These are phyloP conservation scores for Xenus cinereus DNA, from an alignment of 2,113 vertebrate species.

Conservation along the genomic window DNA sequence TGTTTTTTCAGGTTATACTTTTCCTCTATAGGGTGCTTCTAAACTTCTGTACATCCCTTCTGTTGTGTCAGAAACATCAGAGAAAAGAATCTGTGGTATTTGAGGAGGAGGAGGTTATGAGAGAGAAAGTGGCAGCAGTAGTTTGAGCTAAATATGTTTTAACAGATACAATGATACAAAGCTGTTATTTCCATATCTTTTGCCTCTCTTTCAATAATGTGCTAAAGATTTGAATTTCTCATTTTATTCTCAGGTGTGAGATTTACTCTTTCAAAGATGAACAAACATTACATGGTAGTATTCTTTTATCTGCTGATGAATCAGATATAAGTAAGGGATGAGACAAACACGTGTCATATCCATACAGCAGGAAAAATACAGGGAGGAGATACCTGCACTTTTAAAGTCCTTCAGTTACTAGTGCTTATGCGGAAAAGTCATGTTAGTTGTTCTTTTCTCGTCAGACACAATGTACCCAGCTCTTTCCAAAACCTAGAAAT, in stretches of 20 bases:
- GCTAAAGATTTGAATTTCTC: neutral
- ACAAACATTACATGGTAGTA: neutral
- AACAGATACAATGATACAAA: neutral
- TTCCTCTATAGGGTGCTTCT: neutral
- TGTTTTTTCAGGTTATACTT: neutral
- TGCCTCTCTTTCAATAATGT: neutral
- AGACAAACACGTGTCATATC: neutral
- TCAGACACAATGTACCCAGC: neutral
- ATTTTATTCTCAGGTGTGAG: fast-evolving
- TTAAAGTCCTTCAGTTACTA: neutral
- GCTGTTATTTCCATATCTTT: neutral
- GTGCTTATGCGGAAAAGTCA: neutral
- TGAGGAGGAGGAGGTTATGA: neutral
- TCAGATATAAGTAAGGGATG: neutral
- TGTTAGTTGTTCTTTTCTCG: neutral
- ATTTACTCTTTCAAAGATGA: neutral
- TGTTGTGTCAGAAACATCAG: neutral
- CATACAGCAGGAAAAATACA: neutral
- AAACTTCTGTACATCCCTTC: neutral
- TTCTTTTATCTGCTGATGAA: neutral
- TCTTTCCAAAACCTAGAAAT: neutral
- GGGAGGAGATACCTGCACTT: neutral
- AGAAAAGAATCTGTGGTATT: neutral
- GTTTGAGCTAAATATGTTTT: neutral
- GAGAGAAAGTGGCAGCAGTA: neutral